These are phyloP conservation scores for Conger conger DNA, from an alignment of 2,113 vertebrate genomes.

Conservation along the genomic window DNA sequence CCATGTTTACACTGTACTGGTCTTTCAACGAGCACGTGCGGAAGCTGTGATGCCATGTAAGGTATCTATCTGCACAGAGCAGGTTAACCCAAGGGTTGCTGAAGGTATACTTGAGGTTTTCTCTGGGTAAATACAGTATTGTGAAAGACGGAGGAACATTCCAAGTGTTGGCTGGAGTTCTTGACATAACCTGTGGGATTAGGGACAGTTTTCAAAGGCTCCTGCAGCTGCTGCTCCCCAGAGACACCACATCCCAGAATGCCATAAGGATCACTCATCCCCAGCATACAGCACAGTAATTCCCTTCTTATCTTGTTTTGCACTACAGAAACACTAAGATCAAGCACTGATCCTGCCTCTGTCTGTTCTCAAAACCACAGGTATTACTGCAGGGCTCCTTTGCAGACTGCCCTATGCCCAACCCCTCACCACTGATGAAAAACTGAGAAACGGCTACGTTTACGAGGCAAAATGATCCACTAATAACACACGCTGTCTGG, in stretches of 20 bases:
- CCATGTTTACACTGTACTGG: background rate
- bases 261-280: background rate
- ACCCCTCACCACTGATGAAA: background rate
- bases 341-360: background rate
- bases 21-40: background rate
- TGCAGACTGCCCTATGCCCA: background rate
- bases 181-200: conserved; percentile 4
- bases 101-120: background rate
- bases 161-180: background rate
- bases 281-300: background rate
- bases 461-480: conserved; percentile 50
- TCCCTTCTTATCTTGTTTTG: background rate
- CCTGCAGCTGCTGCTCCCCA: background rate
- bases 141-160: background rate
- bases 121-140: background rate
- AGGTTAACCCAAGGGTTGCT: background rate
- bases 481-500: conserved; percentile 62
- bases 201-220: conserved; percentile 17
- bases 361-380: background rate
- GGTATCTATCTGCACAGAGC: background rate
- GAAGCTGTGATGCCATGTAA: background rate
- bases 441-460: background rate
- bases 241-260: background rate
- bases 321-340: conserved; percentile 2
- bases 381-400: background rate